Conservation (phyloP, 2,888 invertebrate species). For the Muscina levida region DNA sequence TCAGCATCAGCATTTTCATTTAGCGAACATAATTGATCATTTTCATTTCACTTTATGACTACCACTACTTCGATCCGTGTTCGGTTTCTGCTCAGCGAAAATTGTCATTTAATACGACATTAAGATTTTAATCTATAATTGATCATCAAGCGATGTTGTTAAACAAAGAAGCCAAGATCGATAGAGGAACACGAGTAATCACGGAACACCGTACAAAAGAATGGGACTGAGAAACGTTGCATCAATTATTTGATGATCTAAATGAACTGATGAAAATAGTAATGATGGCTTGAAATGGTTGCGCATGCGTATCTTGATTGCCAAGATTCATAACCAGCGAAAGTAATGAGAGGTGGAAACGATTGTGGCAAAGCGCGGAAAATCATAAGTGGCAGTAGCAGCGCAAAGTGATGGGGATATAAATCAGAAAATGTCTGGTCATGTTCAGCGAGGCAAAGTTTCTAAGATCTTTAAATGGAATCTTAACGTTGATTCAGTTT, state of each 20-base stretch:
- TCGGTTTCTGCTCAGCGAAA: conserved; percentile 20
- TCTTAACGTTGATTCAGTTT: not conserved
- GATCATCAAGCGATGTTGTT: conserved; percentile 44
- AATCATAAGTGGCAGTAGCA: not conserved
- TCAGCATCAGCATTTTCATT: conserved; percentile 45
- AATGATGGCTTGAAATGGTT: conserved; percentile 37
- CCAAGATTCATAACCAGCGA: conserved; percentile 19
- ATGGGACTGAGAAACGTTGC: not conserved
- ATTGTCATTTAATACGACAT: conserved; percentile 61
- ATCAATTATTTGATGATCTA: conserved; percentile 47
- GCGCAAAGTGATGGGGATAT: too few species aligned
- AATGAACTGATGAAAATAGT: conserved; percentile 51
- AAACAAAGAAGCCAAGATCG: conserved; percentile 1
- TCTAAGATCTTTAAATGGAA: conserved; percentile 9
- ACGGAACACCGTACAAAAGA: not conserved
- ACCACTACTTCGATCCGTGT: conserved; percentile 10
- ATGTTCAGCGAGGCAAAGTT: not conserved
- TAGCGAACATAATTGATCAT: conserved; percentile 54
- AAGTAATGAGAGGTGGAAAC: conserved; percentile 31
- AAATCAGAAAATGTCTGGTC: not conserved
- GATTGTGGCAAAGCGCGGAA: not conserved
- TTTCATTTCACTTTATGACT: conserved; percentile 49
- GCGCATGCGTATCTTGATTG: conserved; percentile 29
- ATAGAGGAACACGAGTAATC: not conserved
- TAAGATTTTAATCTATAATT: conserved; percentile 62